Conservation (phyloP, 2,113 vertebrate species). For the Gorsachius goisagi region DNA sequence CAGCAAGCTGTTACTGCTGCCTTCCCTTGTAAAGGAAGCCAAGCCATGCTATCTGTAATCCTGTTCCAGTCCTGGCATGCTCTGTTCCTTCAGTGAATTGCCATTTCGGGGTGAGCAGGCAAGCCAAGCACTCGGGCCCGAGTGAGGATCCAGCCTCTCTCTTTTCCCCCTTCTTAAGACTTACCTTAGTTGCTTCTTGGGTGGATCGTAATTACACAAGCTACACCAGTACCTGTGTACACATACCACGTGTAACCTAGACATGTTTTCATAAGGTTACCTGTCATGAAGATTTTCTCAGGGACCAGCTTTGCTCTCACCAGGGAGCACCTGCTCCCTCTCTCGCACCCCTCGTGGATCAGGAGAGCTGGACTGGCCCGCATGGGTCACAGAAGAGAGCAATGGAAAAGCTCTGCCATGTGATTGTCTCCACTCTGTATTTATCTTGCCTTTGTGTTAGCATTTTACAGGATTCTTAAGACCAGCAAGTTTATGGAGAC, state of each 20-base stretch:
- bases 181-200: not conserved
- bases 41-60: fast-evolving
- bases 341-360: not conserved
- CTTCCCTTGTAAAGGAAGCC: not conserved
- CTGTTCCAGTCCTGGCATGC: not conserved
- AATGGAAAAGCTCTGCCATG: not conserved
- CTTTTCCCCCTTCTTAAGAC: not conserved
- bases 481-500: not conserved
- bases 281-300: not conserved
- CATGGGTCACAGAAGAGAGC: not conserved
- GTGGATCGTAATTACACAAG: not conserved
- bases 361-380: not conserved
- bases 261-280: not conserved
- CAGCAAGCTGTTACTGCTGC: not conserved
- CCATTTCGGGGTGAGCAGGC: not conserved
- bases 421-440: not conserved
- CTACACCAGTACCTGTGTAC: not conserved
- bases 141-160: not conserved
- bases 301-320: not conserved
- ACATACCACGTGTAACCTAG: not conserved
- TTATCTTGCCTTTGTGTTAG: not conserved
- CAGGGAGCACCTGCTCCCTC: not conserved
- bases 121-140: not conserved
- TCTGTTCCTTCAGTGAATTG: not conserved
- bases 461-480: not conserved